A percentile compares a stretch with the other conserved stretches of the same genome.
Conservation (phyloP, 2,888 invertebrate species). For the Apantesis nais region DNA sequence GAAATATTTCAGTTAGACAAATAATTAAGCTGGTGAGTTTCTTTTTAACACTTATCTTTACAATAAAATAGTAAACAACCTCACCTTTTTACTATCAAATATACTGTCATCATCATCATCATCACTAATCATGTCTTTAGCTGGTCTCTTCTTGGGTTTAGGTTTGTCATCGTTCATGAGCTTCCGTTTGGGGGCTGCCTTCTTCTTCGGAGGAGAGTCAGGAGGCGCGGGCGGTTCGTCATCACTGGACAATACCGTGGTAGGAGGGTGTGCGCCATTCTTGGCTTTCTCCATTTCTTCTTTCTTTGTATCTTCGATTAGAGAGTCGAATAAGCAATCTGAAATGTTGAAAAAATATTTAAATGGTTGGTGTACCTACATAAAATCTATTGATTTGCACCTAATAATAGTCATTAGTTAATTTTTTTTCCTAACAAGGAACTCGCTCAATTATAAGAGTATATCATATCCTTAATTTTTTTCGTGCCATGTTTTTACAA, state of each 20-base stretch:
- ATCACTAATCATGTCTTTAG: slow-evolving; percentile 63
- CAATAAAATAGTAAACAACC: slow-evolving; percentile 1
- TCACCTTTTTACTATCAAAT: slow-evolving; percentile 81
- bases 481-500: neutral
- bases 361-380: neutral
- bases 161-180: slow-evolving; percentile 65
- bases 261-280: slow-evolving; percentile 37
- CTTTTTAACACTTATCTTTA: neutral
- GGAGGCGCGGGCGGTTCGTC: slow-evolving; percentile 51
- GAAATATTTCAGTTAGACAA: no score
- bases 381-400: neutral
- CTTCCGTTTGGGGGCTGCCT: slow-evolving; percentile 67
- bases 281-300: slow-evolving; percentile 56
- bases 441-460: neutral
- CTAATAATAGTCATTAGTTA: neutral
- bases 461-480: neutral
- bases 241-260: slow-evolving; percentile 63
- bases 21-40: no score
- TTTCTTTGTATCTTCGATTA: slow-evolving; percentile 79
- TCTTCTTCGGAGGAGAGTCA: slow-evolving; percentile 68
- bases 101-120: slow-evolving; percentile 82
- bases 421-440: neutral
- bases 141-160: slow-evolving; percentile 75
- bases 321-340: slow-evolving; percentile 82
- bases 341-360: slow-evolving; percentile 35